Percentiles rank a stretch among this genome's conserved stretches.
phyloP scores from a whole-genome alignment of 1,140 invertebrate genomes.

The Anastrepha ludens region DNA sequence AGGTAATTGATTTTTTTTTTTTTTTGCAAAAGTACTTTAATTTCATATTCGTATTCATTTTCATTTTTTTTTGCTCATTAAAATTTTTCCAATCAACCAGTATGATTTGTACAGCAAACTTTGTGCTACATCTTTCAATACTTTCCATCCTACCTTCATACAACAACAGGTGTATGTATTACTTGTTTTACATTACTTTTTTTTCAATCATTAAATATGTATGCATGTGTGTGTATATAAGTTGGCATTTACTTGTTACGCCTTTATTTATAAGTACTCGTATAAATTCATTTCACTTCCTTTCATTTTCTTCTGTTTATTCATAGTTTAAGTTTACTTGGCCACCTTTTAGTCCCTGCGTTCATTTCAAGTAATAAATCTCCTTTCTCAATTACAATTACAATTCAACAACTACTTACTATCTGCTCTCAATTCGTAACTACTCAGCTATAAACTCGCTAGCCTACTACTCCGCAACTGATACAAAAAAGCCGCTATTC shows the following conservation, averaged over 20 bases:
- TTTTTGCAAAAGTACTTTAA: too few species aligned
- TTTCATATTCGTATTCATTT: neutral
- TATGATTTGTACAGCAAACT: neutral
- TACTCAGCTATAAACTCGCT: neutral
- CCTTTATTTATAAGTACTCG: neutral
- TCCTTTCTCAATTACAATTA: neutral
- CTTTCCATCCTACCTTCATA: neutral
- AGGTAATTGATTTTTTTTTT: too few species aligned
- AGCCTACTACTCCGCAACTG: neutral
- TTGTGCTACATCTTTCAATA: neutral
- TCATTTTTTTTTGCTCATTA: neutral
- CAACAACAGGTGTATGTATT: too few species aligned
- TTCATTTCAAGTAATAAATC: neutral
- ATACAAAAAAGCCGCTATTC: neutral
- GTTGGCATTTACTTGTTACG: neutral
- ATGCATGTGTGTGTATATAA: neutral
- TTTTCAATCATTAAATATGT: neutral
- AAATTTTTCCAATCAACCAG: slow-evolving; percentile 8
- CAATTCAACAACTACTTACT: neutral
- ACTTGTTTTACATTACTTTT: neutral
- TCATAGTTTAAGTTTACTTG: slow-evolving; percentile 4
- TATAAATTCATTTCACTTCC: neutral
- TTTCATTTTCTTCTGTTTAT: neutral
- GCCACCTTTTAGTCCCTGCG: slow-evolving; percentile 35
- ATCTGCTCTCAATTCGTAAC: neutral